Evolutionary conservation across 2,888 invertebrate genomes (phyloP).

Genomic region (Spialia ferax): DNA sequence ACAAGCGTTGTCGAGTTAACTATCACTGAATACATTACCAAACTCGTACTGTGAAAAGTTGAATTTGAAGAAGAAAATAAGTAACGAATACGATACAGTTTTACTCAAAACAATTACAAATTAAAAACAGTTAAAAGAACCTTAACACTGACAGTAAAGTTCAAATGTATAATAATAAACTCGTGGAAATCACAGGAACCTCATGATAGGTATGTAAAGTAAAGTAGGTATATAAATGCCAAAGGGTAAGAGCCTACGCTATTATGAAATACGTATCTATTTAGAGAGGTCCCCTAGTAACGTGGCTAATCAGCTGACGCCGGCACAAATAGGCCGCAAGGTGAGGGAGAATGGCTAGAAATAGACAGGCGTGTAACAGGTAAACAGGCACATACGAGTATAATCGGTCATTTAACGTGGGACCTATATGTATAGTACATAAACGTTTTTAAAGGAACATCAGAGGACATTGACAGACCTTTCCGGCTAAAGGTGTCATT

Average conservation of each 20-base stretch:
- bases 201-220: too few relatives aligned
- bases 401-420: slow-evolving; percentile 26
- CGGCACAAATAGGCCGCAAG: slow-evolving; percentile 17
- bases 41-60: too few relatives aligned
- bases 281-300: not conserved
- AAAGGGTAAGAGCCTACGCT: not conserved
- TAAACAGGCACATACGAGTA: slow-evolving; percentile 13
- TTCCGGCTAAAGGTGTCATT: not conserved
- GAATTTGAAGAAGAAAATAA: too few relatives aligned
- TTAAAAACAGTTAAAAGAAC: too few relatives aligned
- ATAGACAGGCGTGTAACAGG: slow-evolving; percentile 26
- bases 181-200: too few relatives aligned
- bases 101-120: too few relatives aligned
- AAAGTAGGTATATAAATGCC: not conserved
- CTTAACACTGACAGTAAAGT: too few relatives aligned
- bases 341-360: slow-evolving; percentile 28
- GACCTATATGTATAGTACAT: slow-evolving; percentile 18
- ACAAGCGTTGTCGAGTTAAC: too few relatives aligned
- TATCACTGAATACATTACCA: too few relatives aligned
- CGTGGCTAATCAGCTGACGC: not conserved
- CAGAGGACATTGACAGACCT: not conserved
- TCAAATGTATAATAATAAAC: too few relatives aligned
- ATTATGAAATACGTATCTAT: not conserved
- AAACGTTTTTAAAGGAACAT: not conserved
- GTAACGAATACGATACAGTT: too few relatives aligned